Evolutionary conservation across 2,113 vertebrate genomes (phyloP).

Genomic region (Protomyctophum bolini): DNA sequence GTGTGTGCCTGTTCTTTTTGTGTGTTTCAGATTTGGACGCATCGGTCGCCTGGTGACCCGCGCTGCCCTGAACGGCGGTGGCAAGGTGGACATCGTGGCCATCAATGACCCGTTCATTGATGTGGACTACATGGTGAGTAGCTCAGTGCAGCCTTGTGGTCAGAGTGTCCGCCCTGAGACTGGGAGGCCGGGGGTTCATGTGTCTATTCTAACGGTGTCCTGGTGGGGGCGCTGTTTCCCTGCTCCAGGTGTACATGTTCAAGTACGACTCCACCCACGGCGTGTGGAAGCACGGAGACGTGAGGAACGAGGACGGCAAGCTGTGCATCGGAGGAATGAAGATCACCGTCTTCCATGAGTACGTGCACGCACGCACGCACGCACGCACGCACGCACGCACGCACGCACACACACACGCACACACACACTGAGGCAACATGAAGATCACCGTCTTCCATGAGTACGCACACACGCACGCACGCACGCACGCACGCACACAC

Average conservation of each 20-base stretch:
- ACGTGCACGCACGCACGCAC: conserved; percentile 40
- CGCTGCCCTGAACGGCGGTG: conserved; percentile 69
- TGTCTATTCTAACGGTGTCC: too few relatives aligned
- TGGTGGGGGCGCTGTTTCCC: background rate
- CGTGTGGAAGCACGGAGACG: conserved; percentile 81
- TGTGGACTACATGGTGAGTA: conserved; percentile 93
- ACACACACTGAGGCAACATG: too few relatives aligned
- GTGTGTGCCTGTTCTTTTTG: background rate
- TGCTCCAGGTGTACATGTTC: conserved; percentile 91
- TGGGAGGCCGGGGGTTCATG: too few relatives aligned
- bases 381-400: too few relatives aligned
- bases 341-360: conserved; percentile 91
- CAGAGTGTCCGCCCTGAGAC: too few relatives aligned
- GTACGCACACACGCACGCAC: too few relatives aligned
- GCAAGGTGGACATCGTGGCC: conserved; percentile 84
- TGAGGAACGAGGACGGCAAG: conserved; percentile 89
- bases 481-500: too few relatives aligned
- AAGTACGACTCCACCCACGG: conserved; percentile 94
- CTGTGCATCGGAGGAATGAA: conserved; percentile 84
- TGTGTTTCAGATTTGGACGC: conserved; percentile 83
- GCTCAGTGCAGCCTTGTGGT: too few relatives aligned
- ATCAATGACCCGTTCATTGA: conserved; percentile 97
- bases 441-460: too few relatives aligned
- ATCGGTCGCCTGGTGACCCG: conserved; percentile 61
- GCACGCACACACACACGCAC: too few relatives aligned